Evolutionary conservation across 1,140 invertebrate genomes (phyloP).

Genomic region (Phymorhynchus buccinoides): DNA sequence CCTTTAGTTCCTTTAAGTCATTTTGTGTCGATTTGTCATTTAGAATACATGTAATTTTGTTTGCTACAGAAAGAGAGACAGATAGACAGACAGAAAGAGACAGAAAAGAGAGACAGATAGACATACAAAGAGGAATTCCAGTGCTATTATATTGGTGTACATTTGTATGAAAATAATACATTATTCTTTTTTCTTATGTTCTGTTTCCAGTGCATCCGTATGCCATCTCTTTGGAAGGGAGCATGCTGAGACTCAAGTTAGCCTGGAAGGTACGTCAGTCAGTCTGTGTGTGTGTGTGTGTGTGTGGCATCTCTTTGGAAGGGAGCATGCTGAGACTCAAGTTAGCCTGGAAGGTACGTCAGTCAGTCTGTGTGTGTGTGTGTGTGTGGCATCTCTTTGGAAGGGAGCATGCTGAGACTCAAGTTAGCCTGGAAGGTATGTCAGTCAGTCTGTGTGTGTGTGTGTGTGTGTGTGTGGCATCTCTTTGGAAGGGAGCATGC

Average conservation of each 20-base stretch:
- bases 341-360: neutral
- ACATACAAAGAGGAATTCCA: too few relatives aligned
- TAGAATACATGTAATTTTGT: too few relatives aligned
- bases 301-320: neutral
- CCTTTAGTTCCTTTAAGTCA: too few relatives aligned
- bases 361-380: neutral
- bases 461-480: neutral
- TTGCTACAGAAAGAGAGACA: too few relatives aligned
- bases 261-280: constrained; percentile 13
- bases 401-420: neutral
- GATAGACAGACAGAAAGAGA: too few relatives aligned
- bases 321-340: too few relatives aligned
- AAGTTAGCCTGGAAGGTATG: neutral
- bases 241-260: neutral
- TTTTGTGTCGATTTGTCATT: too few relatives aligned
- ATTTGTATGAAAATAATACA: neutral
- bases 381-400: neutral
- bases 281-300: neutral
- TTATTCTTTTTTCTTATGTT: neutral
- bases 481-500: neutral
- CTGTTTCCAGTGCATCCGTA: neutral
- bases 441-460: neutral
- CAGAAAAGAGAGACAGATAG: too few relatives aligned
- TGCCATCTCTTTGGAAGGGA: neutral
- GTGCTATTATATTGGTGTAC: too few relatives aligned